Evolutionary conservation across 2,113 vertebrate genomes (phyloP).

Genomic region (Lichenostomus cassidix): DNA sequence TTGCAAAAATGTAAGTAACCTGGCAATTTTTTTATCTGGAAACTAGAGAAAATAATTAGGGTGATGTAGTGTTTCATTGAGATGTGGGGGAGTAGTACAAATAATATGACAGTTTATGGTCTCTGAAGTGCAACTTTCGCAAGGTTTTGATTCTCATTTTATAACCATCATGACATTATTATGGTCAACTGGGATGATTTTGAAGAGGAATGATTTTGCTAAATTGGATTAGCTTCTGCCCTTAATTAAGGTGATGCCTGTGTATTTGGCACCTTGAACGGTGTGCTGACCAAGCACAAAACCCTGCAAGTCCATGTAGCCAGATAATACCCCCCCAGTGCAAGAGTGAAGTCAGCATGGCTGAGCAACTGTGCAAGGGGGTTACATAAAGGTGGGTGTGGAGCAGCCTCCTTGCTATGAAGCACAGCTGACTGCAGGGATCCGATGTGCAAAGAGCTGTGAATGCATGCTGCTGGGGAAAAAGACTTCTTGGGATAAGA

Average conservation of each 20-base stretch:
- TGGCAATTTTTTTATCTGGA: not conserved
- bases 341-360: not conserved
- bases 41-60: not conserved
- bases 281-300: not conserved
- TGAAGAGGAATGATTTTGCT: not conserved
- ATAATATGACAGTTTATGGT: not conserved
- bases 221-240: not conserved
- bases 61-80: not conserved
- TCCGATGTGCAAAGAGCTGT: not conserved
- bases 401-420: not conserved
- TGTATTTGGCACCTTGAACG: not conserved
- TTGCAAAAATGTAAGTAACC: not conserved
- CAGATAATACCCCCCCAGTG: not conserved
- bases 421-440: not conserved
- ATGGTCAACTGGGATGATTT: not conserved
- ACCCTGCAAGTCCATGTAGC: not conserved
- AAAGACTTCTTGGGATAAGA: not conserved
- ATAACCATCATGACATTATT: not conserved
- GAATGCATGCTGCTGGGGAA: not conserved
- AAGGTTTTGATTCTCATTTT: not conserved
- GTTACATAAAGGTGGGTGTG: conserved; percentile 37
- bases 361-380: not conserved
- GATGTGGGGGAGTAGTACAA: not conserved
- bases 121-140: not conserved
- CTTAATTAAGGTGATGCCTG: not conserved